phyloP scores from a whole-genome alignment of 2,113 vertebrate genomes.

The Brachypteracias leptosomus region DNA sequence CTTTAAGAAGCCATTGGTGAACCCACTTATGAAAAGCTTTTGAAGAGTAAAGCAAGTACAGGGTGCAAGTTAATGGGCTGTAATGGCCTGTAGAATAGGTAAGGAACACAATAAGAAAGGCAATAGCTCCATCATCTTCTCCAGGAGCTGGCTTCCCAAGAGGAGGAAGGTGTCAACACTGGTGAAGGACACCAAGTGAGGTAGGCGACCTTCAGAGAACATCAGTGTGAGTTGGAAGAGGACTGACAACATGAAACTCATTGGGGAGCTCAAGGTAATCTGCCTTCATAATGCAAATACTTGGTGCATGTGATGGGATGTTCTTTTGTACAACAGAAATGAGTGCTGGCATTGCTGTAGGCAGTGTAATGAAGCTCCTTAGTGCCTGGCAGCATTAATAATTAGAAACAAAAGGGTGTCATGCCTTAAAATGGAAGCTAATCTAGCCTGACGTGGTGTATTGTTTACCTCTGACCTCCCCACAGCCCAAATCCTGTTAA shows the following conservation, averaged over 20 bases:
- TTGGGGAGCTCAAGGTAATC: background rate
- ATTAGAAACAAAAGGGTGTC: background rate
- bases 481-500: background rate
- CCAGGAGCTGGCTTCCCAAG: background rate
- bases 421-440: background rate
- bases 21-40: background rate
- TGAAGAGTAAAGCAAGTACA: background rate
- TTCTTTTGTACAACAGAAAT: background rate
- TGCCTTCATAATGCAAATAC: background rate
- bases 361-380: background rate
- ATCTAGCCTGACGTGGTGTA: background rate
- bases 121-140: background rate
- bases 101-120: background rate
- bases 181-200: background rate
- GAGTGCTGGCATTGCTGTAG: background rate
- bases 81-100: background rate
- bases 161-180: background rate
- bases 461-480: slow-evolving; percentile 24
- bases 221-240: background rate
- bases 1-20: background rate
- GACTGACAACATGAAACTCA: background rate
- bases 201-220: background rate
- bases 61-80: background rate
- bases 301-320: background rate
- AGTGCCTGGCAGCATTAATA: background rate